Evolutionary conservation across 1,140 invertebrate species (phyloP), one percentile per base, ranked within the genome.

Genomic region (Drusus annulatus): DNA sequence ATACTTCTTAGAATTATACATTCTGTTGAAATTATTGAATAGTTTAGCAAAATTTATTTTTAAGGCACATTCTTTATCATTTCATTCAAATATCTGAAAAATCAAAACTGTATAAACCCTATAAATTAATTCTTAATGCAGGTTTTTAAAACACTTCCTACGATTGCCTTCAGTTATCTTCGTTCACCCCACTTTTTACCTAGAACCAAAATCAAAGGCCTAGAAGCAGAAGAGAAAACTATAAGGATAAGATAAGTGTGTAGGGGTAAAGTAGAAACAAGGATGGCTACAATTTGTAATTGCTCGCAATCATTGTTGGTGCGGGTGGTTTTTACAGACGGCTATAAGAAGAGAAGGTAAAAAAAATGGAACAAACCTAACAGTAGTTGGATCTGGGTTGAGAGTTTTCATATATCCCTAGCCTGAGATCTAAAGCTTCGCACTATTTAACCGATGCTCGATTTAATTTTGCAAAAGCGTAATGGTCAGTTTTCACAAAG

Each of bases 261-360:
- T 19, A 71, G 45, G 36, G 36, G 10, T 45, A 10, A 13, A 45
- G 10, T 7, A 45, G 10, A 13, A 45, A 10, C 36, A 45, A 10
- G 36, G 65, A 71, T 31, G 51, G 76, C 51, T 69, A 56, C 63
- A 71, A 58, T 58, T 78, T 78, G 71, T 79, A 79, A 79, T 79
- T 75, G 78, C 60, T 74, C 52, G 71, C 69, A 74, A 74, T 79
- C 78, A 74, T 79, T 79, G 78, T 79, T 62, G 69, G 78, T 69
- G 58, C 78, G 78, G 71, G 50, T 79, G 78, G 69, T 79, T 79
- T 79, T 79, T 79, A 79, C 78, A 45, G 78, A 56, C 45, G 52
- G 77, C 50, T 71, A 79, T 79, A 79, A 79, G 69, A 8, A 60
- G 65, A 60, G 69, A 71, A 73, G 23, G 52, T 13, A 60, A 54